Base-by-base conservation (phyloP, 2,797 vertebrate species). In the Hydrocynus forskahlii region DNA sequence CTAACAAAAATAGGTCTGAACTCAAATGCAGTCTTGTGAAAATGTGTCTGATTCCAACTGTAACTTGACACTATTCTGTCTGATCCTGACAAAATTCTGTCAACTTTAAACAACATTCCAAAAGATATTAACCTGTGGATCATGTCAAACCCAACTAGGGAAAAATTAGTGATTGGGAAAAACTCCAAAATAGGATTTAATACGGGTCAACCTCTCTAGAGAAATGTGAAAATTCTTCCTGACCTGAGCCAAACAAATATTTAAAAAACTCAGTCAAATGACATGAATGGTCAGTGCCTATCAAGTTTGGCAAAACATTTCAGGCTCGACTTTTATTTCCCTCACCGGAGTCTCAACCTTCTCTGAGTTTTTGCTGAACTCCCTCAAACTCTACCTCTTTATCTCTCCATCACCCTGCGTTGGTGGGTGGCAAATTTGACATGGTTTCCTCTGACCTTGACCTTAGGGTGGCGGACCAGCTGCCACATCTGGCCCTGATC, bases 381-480 rank as follows among this genome's bases (percentile, higher is more conserved):
- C 19, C 21, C 40, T 75, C 10, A 52, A 75, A 71, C 70, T 75
- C 73, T 81, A 43, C 45, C 54, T 79, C 66, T 77, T 79, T 66
- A 80, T 78, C 57, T 77, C 62, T 29, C 35, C 59, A 59, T 85
- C 69, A 79, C 59, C 10, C 64, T 38, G 40, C 62, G 29, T 66
- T 70, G 48, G 45, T 94, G 93, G 92, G 93, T 94, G 94, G 91
- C 90, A 92, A 85, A 92, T 92, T 88, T 93, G 92, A 92, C 89
- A 89, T 91, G 89, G 87, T 91, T 94, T 92, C 88, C 90, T 92
- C 81, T 94, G 93, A 94, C 94, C 94, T 94, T 94, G 93, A 93
- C 93, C 92, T 84, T 69, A 86, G 88, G 91, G 92, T 92, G 90
- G 85, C 87, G 90, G 88, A 76, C 87, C 91, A 92, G 89, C 91